These are phyloP conservation scores for Agrilus planipennis DNA, from an alignment of 1,140 invertebrate species.

Conservation along the genomic window DNA sequence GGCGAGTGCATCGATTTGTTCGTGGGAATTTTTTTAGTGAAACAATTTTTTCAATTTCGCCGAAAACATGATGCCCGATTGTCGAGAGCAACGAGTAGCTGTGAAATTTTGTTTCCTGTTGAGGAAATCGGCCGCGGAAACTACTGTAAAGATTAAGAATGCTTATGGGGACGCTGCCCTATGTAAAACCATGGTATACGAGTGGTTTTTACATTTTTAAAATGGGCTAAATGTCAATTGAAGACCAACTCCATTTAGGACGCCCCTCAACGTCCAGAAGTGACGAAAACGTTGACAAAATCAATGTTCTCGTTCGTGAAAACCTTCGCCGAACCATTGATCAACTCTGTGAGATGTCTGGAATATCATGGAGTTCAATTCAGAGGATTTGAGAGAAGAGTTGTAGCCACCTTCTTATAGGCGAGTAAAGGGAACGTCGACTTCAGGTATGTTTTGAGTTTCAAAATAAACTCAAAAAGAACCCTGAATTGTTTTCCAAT, in stretches of 20 bases:
- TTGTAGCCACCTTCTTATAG: neutral
- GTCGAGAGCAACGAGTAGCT: neutral
- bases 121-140: neutral
- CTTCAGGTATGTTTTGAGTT: neutral
- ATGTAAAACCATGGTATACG: slow-evolving; percentile 4
- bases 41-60: no score
- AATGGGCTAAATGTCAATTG: neutral
- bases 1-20: no score
- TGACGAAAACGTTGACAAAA: neutral
- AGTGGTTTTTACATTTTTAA: slow-evolving; percentile 4
- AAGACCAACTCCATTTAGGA: neutral
- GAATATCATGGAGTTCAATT: slow-evolving; percentile 1
- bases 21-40: no score
- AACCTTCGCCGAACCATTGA: neutral
- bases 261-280: neutral
- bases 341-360: neutral
- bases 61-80: slow-evolving; percentile 2
- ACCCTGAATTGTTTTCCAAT: neutral
- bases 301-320: neutral
- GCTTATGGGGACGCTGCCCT: slow-evolving; percentile 2
- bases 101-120: slow-evolving; percentile 6
- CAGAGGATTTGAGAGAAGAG: neutral
- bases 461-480: neutral
- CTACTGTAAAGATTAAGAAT: slow-evolving; percentile 1
- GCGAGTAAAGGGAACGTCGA: neutral